phyloP scores from a whole-genome alignment of 2,113 vertebrate species.

The Sapajus apella region DNA sequence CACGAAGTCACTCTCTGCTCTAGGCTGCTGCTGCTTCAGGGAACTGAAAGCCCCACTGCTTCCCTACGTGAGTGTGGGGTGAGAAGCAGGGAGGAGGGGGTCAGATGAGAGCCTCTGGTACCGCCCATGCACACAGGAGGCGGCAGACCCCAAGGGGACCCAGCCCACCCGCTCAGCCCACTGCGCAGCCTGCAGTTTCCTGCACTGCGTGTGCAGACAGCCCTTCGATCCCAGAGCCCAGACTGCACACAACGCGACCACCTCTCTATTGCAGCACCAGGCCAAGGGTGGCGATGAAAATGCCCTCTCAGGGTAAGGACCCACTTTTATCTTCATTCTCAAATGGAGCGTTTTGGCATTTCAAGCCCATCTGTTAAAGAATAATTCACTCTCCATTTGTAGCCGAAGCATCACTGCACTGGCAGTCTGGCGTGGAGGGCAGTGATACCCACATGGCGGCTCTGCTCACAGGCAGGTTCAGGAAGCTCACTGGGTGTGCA shows the following conservation, averaged over 20 bases:
- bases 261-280: accelerated
- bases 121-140: not conserved
- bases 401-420: accelerated
- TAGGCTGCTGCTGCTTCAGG: conserved; percentile 76
- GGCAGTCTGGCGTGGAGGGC: not conserved
- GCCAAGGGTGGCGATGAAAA: not conserved
- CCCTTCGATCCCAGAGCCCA: too few species aligned
- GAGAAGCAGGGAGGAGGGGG: not conserved
- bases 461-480: accelerated
- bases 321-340: not conserved
- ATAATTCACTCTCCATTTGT: not conserved
- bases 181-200: accelerated
- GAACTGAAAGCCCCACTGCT: not conserved
- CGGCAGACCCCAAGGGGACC: accelerated
- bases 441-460: accelerated
- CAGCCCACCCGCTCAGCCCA: accelerated
- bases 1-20: conserved; percentile 83
- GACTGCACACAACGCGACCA: accelerated
- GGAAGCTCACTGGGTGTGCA: accelerated
- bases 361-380: not conserved
- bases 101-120: accelerated
- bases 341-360: not conserved
- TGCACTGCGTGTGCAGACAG: accelerated
- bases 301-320: not conserved
- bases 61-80: conserved; percentile 63